These are phyloP conservation scores for Sebastes steindachneri DNA, from an alignment of 2,797 vertebrate genomes.

Conservation along the genomic window DNA sequence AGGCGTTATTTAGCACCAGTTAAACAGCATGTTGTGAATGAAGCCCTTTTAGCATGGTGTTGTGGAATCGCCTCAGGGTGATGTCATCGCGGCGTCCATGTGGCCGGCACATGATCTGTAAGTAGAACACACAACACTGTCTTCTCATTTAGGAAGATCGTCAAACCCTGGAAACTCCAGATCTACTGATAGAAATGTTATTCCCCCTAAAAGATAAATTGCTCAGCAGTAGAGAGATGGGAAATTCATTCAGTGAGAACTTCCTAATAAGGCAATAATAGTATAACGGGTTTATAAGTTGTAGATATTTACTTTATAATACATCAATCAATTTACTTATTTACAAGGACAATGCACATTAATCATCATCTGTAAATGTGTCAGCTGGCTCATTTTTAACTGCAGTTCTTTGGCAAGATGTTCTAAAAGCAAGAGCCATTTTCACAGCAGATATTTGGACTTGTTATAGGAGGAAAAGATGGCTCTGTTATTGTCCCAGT, in stretches of 20 bases:
- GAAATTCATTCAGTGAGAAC: slow-evolving; percentile 1
- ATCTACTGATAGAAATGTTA: slow-evolving; percentile 2
- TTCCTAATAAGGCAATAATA: neutral
- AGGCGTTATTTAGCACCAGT: slow-evolving; percentile 66
- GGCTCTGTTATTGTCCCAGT: neutral
- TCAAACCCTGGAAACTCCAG: slow-evolving; percentile 65
- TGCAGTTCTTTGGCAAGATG: neutral
- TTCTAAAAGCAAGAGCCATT: neutral
- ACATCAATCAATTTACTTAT: neutral
- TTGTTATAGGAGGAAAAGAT: neutral
- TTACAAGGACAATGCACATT: neutral
- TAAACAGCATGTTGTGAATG: slow-evolving; percentile 75
- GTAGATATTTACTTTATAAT: neutral
- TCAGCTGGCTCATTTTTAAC: neutral
- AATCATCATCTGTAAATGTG: neutral
- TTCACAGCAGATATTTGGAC: neutral
- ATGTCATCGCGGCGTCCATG: slow-evolving; percentile 75
- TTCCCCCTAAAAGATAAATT: slow-evolving; percentile 21
- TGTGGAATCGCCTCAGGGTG: slow-evolving; percentile 60
- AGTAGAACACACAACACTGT: slow-evolving; percentile 67
- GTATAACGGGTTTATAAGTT: neutral
- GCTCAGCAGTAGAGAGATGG: neutral
- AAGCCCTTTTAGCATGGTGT: slow-evolving; percentile 59
- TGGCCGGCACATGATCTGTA: slow-evolving; percentile 78
- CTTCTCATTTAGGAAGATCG: slow-evolving; percentile 62